Evolutionary conservation across 2,888 invertebrate genomes (phyloP).

Genomic region (Nephrotoma flavescens): DNA sequence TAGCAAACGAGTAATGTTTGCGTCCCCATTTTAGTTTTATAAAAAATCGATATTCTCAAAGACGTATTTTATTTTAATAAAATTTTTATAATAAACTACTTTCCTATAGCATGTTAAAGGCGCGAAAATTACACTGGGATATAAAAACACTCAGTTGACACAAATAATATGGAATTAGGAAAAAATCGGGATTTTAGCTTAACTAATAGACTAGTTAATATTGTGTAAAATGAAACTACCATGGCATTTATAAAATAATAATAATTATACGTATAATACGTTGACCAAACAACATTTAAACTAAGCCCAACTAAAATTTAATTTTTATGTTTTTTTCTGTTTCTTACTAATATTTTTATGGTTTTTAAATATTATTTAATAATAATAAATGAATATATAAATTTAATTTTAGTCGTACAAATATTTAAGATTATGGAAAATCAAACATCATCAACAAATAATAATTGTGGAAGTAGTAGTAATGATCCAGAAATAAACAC

Average conservation of each 20-base stretch:
- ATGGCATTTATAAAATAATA: background rate
- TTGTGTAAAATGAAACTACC: background rate
- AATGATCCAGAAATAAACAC: conserved; percentile 46
- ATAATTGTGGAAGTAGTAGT: conserved; percentile 28
- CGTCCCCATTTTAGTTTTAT: too few relatives aligned
- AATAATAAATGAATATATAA: background rate
- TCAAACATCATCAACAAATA: background rate
- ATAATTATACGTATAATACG: background rate
- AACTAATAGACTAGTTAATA: background rate
- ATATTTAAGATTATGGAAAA: conserved; percentile 2
- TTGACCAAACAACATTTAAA: background rate
- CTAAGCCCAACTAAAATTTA: background rate
- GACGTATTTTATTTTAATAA: background rate
- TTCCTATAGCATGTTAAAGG: background rate
- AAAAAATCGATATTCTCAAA: background rate
- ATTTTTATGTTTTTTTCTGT: conserved; percentile 1
- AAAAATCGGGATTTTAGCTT: background rate
- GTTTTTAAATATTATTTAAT: background rate
- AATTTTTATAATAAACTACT: background rate
- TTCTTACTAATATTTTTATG: background rate
- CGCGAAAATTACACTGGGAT: background rate
- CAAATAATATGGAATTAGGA: background rate
- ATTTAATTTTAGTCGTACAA: background rate
- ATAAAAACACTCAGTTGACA: background rate
- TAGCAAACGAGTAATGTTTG: too few relatives aligned